Evolutionary conservation across 1,140 invertebrate species (phyloP).

Genomic region (Arion vulgaris): DNA sequence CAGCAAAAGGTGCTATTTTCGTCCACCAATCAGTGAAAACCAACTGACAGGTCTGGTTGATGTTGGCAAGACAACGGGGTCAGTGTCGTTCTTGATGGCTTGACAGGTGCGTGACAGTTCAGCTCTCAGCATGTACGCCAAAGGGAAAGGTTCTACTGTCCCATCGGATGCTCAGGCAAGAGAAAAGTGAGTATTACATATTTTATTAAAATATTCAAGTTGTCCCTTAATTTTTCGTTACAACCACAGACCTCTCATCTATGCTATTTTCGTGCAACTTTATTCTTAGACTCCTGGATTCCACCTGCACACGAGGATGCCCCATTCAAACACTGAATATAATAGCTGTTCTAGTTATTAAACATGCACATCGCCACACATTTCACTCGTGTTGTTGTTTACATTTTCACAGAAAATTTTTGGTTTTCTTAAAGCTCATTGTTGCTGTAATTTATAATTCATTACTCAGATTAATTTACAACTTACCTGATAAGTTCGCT

Average conservation of each 20-base stretch:
- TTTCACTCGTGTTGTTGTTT: constrained; percentile 14
- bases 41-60: constrained; percentile 72
- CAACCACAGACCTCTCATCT: neutral
- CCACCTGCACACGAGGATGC: constrained; percentile 67
- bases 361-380: constrained; percentile 48
- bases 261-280: neutral
- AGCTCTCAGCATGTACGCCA: constrained; percentile 86
- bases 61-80: constrained; percentile 74
- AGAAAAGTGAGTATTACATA: constrained; percentile 85
- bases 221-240: neutral
- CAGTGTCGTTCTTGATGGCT: constrained; percentile 75
- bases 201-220: neutral
- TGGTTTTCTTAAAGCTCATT: too few relatives aligned
- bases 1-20: constrained; percentile 63
- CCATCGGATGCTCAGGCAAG: constrained; percentile 94
- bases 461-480: too few relatives aligned
- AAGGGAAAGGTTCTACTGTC: constrained; percentile 92
- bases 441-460: too few relatives aligned
- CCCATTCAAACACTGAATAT: constrained; percentile 59
- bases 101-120: constrained; percentile 75
- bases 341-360: constrained; percentile 69
- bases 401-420: neutral
- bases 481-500: neutral
- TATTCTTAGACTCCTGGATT: constrained; percentile 52
- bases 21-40: constrained; percentile 68